Base-by-base conservation (phyloP, 1,140 invertebrate genomes). In the Ceratosolen fusciceps region DNA sequence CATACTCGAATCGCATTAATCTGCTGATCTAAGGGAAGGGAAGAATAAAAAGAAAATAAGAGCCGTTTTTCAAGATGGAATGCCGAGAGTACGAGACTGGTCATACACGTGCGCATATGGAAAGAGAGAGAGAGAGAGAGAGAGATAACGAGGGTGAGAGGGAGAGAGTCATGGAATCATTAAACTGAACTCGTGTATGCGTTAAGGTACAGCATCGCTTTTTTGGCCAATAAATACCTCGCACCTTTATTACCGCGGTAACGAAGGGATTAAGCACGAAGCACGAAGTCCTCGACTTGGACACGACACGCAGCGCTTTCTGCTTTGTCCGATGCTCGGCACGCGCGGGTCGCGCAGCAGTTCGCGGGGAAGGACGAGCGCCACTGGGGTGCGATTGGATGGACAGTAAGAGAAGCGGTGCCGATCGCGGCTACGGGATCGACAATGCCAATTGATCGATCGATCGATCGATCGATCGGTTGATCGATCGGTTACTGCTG, bases 161-260 rank as follows among this genome's bases (percentile, higher is more conserved):
- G 62, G 19, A 24, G 21, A 31, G 39, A n/a, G 39, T 10, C 80
- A 58, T 43, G 12, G 77, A 76, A 81, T 86, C 81, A 82, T 83
- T 85, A 84, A 73, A 73, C 52, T 29, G 31, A 12, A 58, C 34
- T 39, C 31, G n/a, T 83, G 71, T 83, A 60, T 47, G 67, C 56
- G 52, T 21, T 52, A 62, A 78, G 54, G 76, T 26, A 34, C 49
- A 37, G 71, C 72, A 56, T 19, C 39, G 82, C 82, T 83, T 75
- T 82, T 84, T 83, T 83, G 80, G 75, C 80, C 84, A 84, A 85
- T 85, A 86, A 87, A 87, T 85, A 84, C 83, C 80, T 85, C 80
- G 82, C 84, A 86, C 83, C 80, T 83, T 86, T 84, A 83, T 85
- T 81, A 79, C 60, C 62, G 78, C 49, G 71, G 71, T 79, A 79